Evolutionary conservation across 2,888 invertebrate species (phyloP).

Genomic region (Pardosa pseudoannulata): DNA sequence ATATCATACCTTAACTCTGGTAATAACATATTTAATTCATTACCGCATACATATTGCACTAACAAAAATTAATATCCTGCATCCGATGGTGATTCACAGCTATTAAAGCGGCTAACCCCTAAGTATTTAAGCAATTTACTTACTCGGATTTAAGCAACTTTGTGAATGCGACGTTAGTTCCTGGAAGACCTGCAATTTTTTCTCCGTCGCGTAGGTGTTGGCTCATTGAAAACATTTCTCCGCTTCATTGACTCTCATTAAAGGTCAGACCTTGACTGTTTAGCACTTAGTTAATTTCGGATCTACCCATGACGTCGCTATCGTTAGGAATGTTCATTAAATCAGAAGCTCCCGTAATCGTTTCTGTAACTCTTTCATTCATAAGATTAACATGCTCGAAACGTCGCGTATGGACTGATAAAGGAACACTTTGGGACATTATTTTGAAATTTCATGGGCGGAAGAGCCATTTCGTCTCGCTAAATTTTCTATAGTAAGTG

Average conservation of each 20-base stretch:
- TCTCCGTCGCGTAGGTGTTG: slow-evolving; percentile 44
- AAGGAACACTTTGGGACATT: neutral
- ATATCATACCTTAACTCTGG: too few species aligned
- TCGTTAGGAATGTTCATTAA: slow-evolving; percentile 14
- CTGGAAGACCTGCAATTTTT: neutral
- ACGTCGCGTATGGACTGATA: neutral
- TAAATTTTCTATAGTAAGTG: too few species aligned
- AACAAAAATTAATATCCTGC: too few species aligned
- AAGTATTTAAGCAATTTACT: too few species aligned
- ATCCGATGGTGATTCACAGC: too few species aligned
- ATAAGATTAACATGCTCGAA: slow-evolving; percentile 3
- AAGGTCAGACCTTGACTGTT: slow-evolving; percentile 35
- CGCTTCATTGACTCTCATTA: slow-evolving; percentile 43
- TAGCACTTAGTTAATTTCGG: slow-evolving; percentile 16
- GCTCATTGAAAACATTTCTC: slow-evolving; percentile 30
- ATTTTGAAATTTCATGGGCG: neutral
- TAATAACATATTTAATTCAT: too few species aligned
- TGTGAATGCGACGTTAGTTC: neutral
- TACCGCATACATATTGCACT: too few species aligned
- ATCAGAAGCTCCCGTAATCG: slow-evolving; percentile 21
- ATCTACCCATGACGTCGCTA: neutral
- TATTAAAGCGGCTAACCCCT: too few species aligned
- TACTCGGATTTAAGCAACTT: neutral
- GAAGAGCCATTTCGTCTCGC: too few species aligned
- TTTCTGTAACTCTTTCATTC: neutral